These are phyloP conservation scores for Notothenia coriiceps DNA, from an alignment of 2,113 vertebrate species.

Conservation along the genomic window DNA sequence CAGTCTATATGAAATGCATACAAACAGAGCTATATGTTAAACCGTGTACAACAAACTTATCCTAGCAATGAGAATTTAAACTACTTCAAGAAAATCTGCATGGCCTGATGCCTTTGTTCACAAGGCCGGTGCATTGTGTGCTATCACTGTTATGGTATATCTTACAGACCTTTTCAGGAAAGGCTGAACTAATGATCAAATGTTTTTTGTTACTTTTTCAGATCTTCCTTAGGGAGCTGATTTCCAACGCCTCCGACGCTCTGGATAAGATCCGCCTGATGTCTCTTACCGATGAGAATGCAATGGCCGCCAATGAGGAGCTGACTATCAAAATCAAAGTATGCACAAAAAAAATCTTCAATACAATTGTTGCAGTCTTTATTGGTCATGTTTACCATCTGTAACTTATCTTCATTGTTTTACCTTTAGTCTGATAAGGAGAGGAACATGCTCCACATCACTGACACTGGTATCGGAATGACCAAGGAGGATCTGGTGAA, in stretches of 20 bases:
- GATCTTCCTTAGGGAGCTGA: slow-evolving; percentile 96
- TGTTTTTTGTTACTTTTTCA: slow-evolving; percentile 59
- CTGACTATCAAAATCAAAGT: slow-evolving; percentile 96
- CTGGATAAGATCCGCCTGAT: slow-evolving; percentile 94
- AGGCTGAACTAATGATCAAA: neutral
- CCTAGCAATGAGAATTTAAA: neutral
- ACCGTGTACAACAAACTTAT: neutral
- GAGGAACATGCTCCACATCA: slow-evolving; percentile 98
- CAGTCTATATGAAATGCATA: too few species aligned
- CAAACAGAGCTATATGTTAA: neutral
- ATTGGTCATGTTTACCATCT: neutral
- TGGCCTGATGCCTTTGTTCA: too few species aligned
- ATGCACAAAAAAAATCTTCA: neutral
- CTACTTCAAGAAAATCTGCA: too few species aligned
- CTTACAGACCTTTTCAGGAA: neutral
- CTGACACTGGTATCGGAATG: slow-evolving; percentile 98
- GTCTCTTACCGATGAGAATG: slow-evolving; percentile 91
- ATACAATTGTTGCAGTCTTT: neutral
- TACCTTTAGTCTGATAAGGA: slow-evolving; percentile 94
- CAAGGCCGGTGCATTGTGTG: too few species aligned
- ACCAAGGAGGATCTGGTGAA: slow-evolving; percentile 96
- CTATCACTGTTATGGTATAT: too few species aligned
- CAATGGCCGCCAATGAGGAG: slow-evolving; percentile 90
- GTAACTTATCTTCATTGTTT: neutral
- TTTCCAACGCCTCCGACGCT: slow-evolving; percentile 95